Base-by-base conservation (phyloP, 2,113 vertebrate species). In the Phrynosoma blainvillii region DNA sequence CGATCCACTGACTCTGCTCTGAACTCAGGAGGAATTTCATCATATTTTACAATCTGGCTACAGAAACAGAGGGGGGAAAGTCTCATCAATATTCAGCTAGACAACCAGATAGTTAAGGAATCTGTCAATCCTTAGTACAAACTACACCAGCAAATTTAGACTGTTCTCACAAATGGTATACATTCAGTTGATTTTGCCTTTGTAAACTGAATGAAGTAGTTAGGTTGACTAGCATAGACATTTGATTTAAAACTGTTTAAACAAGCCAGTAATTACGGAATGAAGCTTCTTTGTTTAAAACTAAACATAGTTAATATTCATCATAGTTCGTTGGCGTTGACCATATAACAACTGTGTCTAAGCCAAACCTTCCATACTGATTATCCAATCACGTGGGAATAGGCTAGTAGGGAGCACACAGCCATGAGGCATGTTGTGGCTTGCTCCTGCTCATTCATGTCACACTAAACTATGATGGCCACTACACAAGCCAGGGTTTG, bases 1-100 rank as follows among this genome's bases (percentile, higher is more conserved):
- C 97, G 95, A 30, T 98, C 98, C 0, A 96, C 87, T 0, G 97
- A 97, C 36, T 97, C 98, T 0, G 96, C 96, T 13, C 97, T 96
- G 11, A 98, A 91, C 21, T 98, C 98, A 0, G 96, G 95, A 0
- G 99, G 99, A 85, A 99, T 98, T 85, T 98, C 99, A 14, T 96
- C 98, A 0, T 94, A 96, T 0, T 97, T 96, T n/a, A 99, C 74
- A 1, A 4, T 92, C 95, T 99, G 95, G 6, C 98, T 99, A 79
- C 47, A 92, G 88, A 84, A 42, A 88, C 2, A 86, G 3, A 56
- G 32, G 70, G 0, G 75, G 1, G 13, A 1, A 36, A 70, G 4
- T 0, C 47, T 9, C 13, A 16, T 23, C 21, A 10, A 1, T 76
- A 76, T 1, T 40, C 4, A 0, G 0, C 7, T 25, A 68, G 12